A percentile compares a stretch with the other conserved stretches of the same genome.
Conservation (phyloP, 2,797 vertebrate species). For the Lophura swinhoii region DNA sequence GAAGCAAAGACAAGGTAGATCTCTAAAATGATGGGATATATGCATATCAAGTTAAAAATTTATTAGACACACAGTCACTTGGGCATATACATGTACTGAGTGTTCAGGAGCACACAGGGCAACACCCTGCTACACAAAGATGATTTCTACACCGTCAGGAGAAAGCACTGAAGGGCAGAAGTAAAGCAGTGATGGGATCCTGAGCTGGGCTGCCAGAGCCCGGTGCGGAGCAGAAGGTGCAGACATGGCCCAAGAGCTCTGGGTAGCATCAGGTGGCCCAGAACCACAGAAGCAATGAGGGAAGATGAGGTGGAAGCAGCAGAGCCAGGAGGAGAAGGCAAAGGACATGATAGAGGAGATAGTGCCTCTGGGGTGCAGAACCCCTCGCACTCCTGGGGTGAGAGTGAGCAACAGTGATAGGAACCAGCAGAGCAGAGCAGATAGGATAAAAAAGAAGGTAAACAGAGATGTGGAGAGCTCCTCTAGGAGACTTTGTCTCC, state of each 20-base stretch:
- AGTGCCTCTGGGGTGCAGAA: rapidly evolving
- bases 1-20: rapidly evolving
- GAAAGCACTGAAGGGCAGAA: not conserved
- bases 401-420: not conserved
- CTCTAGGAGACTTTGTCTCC: not conserved
- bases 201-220: not conserved
- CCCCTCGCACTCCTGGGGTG: not conserved
- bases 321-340: not conserved
- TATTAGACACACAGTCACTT: not conserved
- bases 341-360: not conserved
- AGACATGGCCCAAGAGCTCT: not conserved
- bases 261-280: rapidly evolving
- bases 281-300: not conserved
- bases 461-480: not conserved
- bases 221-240: not conserved
- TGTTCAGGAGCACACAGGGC: not conserved
- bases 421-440: rapidly evolving
- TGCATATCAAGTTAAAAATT: rapidly evolving
- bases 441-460: not conserved
- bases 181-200: too few species aligned
- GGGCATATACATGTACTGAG: not conserved
- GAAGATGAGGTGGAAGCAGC: not conserved
- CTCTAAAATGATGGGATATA: not conserved
- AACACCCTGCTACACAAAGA: not conserved
- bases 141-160: not conserved